Conservation (phyloP, 2,888 invertebrate genomes). For the Liodrosophila aerea region DNA sequence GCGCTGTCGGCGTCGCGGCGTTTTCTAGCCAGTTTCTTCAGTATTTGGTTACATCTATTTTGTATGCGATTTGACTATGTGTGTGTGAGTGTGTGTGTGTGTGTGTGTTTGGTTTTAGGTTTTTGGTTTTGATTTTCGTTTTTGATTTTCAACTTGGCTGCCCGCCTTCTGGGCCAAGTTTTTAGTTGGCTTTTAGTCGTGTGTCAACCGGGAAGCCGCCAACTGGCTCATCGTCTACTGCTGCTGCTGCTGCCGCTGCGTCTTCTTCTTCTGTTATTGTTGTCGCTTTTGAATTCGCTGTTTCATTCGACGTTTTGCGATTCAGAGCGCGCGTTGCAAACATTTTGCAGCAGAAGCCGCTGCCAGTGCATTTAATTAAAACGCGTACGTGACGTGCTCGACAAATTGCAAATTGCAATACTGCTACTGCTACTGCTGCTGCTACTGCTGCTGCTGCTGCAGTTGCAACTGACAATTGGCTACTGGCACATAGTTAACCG, state of each 20-base stretch:
- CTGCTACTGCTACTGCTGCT: neutral
- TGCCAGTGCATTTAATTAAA: constrained; percentile 61
- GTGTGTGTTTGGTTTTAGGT: constrained; percentile 29
- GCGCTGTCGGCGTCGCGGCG: constrained; percentile 19
- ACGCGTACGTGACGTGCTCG: constrained; percentile 65
- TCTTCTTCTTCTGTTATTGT: constrained; percentile 5
- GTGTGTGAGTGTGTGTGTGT: constrained; percentile 18
- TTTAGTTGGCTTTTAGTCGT: constrained; percentile 74
- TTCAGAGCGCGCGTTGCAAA: constrained; percentile 25
- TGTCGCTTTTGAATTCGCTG: constrained; percentile 18
- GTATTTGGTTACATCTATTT: constrained; percentile 72
- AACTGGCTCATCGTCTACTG: constrained; percentile 51
- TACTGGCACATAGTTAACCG: constrained; percentile 25
- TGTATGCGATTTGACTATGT: constrained; percentile 32
- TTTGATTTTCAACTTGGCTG: constrained; percentile 16
- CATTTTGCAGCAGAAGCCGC: constrained; percentile 31
- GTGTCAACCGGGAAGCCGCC: constrained; percentile 78
- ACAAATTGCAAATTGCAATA: constrained; percentile 19
- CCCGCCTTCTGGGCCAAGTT: constrained; percentile 49
- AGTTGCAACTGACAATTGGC: constrained; percentile 22
- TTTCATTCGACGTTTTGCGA: constrained; percentile 42
- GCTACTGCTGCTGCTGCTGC: constrained; percentile 28
- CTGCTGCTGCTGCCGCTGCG: constrained; percentile 7
- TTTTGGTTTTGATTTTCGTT: constrained; percentile 34
- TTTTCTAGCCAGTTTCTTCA: constrained; percentile 57